Conservation (phyloP, 2,888 invertebrate genomes). For the Scaptomyza tumidula region DNA sequence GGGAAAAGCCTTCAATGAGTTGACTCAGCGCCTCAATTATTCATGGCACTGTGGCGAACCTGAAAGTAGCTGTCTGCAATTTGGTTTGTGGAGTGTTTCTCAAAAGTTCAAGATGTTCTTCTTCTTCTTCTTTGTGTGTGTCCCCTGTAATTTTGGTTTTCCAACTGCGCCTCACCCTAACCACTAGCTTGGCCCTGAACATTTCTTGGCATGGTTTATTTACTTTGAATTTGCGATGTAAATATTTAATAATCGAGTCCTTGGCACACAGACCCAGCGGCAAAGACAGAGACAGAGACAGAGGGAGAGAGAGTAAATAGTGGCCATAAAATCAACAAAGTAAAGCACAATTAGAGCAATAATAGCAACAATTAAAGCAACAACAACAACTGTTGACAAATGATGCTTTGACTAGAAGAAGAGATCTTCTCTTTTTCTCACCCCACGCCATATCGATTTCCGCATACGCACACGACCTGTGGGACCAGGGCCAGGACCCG, state of each 20-base stretch:
- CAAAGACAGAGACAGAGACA: too few relatives aligned
- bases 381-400: slow-evolving; percentile 41
- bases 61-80: slow-evolving; percentile 39
- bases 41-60: slow-evolving; percentile 35
- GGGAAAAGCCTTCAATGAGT: slow-evolving; percentile 68
- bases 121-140: background rate
- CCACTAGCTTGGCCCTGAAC: background rate
- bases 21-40: slow-evolving; percentile 72
- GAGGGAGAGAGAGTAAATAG: background rate
- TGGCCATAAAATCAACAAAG: slow-evolving; percentile 21
- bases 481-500: slow-evolving; percentile 15
- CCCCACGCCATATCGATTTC: background rate
- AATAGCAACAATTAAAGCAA: background rate
- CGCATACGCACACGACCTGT: slow-evolving; percentile 61
- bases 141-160: slow-evolving; percentile 46
- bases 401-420: slow-evolving; percentile 22
- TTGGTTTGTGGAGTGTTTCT: slow-evolving; percentile 13
- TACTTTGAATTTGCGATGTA: slow-evolving; percentile 55
- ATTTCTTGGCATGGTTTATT: slow-evolving; percentile 52
- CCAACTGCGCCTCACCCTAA: slow-evolving; percentile 23
- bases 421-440: too few relatives aligned
- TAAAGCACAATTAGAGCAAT: slow-evolving; percentile 32
- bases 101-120: slow-evolving; percentile 8
- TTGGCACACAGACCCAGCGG: slow-evolving; percentile 43
- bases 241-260: slow-evolving; percentile 73